Percentiles rank a stretch among this genome's conserved stretches.
phyloP scores from a whole-genome alignment of 2,888 invertebrate genomes.

The Orthosia gracilis region DNA sequence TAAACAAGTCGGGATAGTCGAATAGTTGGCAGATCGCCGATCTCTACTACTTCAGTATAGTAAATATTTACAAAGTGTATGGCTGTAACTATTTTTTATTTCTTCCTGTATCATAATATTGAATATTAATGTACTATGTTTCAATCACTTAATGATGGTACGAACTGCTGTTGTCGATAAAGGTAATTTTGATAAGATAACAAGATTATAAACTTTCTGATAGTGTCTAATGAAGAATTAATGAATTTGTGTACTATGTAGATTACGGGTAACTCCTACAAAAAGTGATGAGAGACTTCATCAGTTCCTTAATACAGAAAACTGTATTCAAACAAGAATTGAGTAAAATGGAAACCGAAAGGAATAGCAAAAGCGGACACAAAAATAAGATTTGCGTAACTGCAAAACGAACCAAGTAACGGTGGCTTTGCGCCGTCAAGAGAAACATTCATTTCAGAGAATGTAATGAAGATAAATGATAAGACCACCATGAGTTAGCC shows the following conservation, averaged over 20 bases:
- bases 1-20: slow-evolving; percentile 40
- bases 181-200: slow-evolving; percentile 50
- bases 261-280: slow-evolving; percentile 21
- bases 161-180: slow-evolving; percentile 17
- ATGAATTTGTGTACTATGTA: slow-evolving; percentile 20
- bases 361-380: slow-evolving; percentile 11
- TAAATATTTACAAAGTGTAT: slow-evolving; percentile 62
- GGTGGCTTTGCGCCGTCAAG: slow-evolving; percentile 17
- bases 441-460: slow-evolving; percentile 24
- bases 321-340: slow-evolving; percentile 7
- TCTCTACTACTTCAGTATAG: slow-evolving; percentile 45
- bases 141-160: slow-evolving; percentile 26
- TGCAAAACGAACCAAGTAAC: slow-evolving; percentile 29
- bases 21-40: slow-evolving; percentile 64
- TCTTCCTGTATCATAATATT: slow-evolving; percentile 58
- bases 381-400: slow-evolving; percentile 14
- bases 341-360: slow-evolving; percentile 22
- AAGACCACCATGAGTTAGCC: slow-evolving; percentile 25
- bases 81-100: slow-evolving; percentile 51
- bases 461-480: slow-evolving; percentile 54
- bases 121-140: slow-evolving; percentile 39
- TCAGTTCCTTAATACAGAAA: slow-evolving; percentile 18
- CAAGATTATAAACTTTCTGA: slow-evolving; percentile 33
- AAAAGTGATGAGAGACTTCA: slow-evolving; percentile 11
- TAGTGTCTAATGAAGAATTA: slow-evolving; percentile 36